A percentile compares a stretch with the other conserved stretches of the same genome.
Conservation (phyloP, 1,140 invertebrate genomes). For the Nylanderia fulva region DNA sequence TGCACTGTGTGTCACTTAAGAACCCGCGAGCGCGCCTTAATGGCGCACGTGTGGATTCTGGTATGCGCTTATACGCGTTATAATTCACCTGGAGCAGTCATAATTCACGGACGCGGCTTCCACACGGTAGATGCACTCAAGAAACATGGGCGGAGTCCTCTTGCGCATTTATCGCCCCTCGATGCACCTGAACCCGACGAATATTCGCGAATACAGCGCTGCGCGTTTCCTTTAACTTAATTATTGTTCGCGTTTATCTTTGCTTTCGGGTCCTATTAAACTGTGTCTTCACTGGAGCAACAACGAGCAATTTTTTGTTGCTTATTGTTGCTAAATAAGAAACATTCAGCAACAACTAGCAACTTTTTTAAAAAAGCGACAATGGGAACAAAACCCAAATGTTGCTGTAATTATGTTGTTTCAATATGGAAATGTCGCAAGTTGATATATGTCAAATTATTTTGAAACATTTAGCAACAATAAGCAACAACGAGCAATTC, state of each 20-base stretch:
- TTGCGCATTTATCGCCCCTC: constrained; percentile 77
- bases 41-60: constrained; percentile 66
- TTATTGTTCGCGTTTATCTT: not conserved
- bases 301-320: too few species aligned
- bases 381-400: too few species aligned
- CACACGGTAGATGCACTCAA: constrained; percentile 79
- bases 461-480: too few species aligned
- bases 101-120: constrained; percentile 82
- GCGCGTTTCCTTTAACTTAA: not conserved
- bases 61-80: constrained; percentile 81
- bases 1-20: constrained; percentile 18
- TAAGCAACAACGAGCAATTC: too few species aligned
- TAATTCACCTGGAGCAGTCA: constrained; percentile 81
- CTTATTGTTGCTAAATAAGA: too few species aligned
- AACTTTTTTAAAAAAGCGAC: too few species aligned
- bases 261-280: too few species aligned
- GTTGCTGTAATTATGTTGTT: too few species aligned
- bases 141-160: constrained; percentile 78
- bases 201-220: not conserved
- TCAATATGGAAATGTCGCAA: too few species aligned
- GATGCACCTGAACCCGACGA: constrained; percentile 26
- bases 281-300: too few species aligned
- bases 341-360: too few species aligned
- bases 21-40: constrained; percentile 66
- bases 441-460: too few species aligned